Conservation (phyloP, 2,113 vertebrate genomes). For the Montifringilla adamsi region DNA sequence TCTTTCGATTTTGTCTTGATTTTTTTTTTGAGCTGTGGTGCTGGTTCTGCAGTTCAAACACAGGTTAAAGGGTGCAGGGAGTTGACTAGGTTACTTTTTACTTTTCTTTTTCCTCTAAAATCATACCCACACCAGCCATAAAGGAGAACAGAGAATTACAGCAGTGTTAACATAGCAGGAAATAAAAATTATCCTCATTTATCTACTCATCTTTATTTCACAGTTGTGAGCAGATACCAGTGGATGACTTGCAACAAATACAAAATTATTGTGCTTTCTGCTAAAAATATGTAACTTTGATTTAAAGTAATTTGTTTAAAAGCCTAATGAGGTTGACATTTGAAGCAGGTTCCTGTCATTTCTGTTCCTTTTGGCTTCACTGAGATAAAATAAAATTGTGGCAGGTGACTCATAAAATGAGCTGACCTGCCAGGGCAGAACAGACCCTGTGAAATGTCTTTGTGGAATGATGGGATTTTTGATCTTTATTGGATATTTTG, state of each 20-base stretch:
- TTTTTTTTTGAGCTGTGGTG: background rate
- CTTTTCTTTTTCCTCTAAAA: background rate
- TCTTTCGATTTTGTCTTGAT: background rate
- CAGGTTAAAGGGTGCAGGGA: background rate
- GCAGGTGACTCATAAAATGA: conserved; percentile 1
- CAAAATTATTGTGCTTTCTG: conserved; percentile 18
- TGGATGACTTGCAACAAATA: conserved; percentile 15
- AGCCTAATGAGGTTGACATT: conserved; percentile 54
- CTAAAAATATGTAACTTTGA: conserved; percentile 53
- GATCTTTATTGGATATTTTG: background rate
- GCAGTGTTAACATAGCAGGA: background rate
- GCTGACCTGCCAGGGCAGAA: background rate
- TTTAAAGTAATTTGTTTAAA: conserved; percentile 44
- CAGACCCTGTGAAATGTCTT: background rate
- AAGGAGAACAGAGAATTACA: background rate
- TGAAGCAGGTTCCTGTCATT: conserved; percentile 19
- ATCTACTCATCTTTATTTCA: conserved; percentile 34
- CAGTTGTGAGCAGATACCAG: background rate
- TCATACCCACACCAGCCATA: background rate
- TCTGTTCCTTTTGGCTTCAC: conserved; percentile 8
- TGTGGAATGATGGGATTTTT: background rate
- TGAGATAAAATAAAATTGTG: conserved; percentile 37
- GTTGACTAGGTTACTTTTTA: background rate
- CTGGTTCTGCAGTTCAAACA: background rate
- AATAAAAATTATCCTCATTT: background rate